Base-by-base conservation (phyloP, 2,888 invertebrate species). In the Caenorhabditis angaria region DNA sequence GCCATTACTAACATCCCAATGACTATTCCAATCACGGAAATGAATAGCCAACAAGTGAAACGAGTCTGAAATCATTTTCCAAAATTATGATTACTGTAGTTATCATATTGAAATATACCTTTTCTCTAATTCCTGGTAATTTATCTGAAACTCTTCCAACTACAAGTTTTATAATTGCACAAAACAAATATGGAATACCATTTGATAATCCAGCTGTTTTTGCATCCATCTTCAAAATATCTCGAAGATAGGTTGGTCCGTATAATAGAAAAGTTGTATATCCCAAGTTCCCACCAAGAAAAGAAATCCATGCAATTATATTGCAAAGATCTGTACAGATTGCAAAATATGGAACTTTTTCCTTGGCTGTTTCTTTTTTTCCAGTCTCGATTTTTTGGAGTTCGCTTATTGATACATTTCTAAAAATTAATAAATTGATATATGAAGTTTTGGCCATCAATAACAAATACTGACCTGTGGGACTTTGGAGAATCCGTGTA, bases 171-270 rank as follows among this genome's bases (percentile, higher is more conserved):
- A 63, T 57, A 8, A 66, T 22, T 0, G 76, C 78, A 24, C 74
- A 76, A 2, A 78, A 50, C 1, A 70, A 29, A 50, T 66, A 78
- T 12, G 78, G 78, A 3, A 78, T 27, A 3, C 76, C 78, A 10
- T 69, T 78, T 32, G 69, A 63, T 20, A 74, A 65, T 20, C 78
- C 78, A 25, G 78, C 76, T 8, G 68, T 65, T 1, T 65, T 47
- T 1, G 76, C 76, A 54, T 78, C 78, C 25, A 75, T 63, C 1
- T 69, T 59, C 1, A 77, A 28, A n/a, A 77, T 32, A 5, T 76
- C 62, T 18, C 77, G 71, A 47, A 81, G 68, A 62, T 81, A 81
- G 27, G 76, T 70, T 5, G 81, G 81, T 55, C 81, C 81, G 61
- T 78, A 81, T 6, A 78, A 62, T 0, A 78, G 53, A n/a, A 81